Evolutionary conservation across 2,113 vertebrate species (phyloP).

Genomic region (Gallinago media): DNA sequence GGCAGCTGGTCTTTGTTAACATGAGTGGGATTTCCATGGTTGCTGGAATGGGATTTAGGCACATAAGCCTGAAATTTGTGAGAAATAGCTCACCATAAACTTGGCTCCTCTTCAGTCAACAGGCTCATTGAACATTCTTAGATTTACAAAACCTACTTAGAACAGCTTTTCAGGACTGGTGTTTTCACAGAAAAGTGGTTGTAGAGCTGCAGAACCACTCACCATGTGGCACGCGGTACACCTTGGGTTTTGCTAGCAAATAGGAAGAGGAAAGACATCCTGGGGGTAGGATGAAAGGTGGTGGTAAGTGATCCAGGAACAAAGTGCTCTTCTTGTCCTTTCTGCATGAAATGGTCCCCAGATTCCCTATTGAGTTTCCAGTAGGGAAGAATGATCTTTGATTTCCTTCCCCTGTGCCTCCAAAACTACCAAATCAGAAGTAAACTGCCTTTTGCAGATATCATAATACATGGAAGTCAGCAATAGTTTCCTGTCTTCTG

Average conservation of each 20-base stretch:
- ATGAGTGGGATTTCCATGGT: background rate
- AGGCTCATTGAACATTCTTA: background rate
- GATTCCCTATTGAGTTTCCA: background rate
- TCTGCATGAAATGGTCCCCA: background rate
- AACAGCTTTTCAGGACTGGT: background rate
- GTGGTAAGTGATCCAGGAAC: background rate
- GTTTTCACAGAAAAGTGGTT: background rate
- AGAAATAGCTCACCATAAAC: background rate
- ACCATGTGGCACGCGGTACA: accelerated
- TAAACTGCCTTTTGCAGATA: background rate
- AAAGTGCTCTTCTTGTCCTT: background rate
- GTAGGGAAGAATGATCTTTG: background rate
- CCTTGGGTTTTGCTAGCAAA: background rate
- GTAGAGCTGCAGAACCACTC: background rate
- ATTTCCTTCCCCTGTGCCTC: background rate
- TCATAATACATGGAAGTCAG: background rate
- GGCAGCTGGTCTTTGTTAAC: background rate
- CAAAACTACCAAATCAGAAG: background rate
- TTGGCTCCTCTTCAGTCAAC: background rate
- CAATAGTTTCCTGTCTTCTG: background rate
- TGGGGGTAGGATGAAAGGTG: background rate
- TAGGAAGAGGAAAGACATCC: background rate
- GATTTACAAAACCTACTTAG: background rate
- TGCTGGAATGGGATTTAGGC: background rate
- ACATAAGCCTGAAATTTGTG: background rate